Evolutionary conservation across 2,113 vertebrate genomes (phyloP).

Genomic region (Oreotrochilus melanogaster): DNA sequence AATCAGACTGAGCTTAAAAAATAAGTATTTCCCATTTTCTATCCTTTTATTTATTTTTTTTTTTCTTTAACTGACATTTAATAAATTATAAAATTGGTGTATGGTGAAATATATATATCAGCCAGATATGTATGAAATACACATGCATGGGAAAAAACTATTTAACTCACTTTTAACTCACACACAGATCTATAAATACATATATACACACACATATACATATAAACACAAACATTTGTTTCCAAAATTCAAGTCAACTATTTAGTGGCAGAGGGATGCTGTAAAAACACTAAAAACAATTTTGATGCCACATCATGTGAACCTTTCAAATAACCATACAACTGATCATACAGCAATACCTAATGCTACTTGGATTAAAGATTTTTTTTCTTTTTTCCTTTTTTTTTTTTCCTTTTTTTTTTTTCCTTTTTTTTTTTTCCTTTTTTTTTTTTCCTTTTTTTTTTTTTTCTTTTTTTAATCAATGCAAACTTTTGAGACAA

Average conservation of each 20-base stretch:
- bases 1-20: conserved; percentile 73
- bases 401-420: not conserved
- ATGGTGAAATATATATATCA: conserved; percentile 76
- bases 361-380: conserved; percentile 75
- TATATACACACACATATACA: conserved; percentile 83
- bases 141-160: conserved; percentile 80
- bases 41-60: conserved; percentile 60
- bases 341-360: conserved; percentile 74
- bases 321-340: conserved; percentile 72
- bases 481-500: conserved; percentile 54
- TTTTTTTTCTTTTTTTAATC: not conserved
- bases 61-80: conserved; percentile 70
- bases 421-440: not conserved
- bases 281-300: conserved; percentile 74
- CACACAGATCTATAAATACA: conserved; percentile 82
- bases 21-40: conserved; percentile 74
- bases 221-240: conserved; percentile 78
- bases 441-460: not conserved
- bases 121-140: conserved; percentile 79
- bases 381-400: not conserved
- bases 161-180: conserved; percentile 77
- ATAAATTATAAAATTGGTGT: conserved; percentile 78
- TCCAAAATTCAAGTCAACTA: conserved; percentile 82
- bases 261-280: conserved; percentile 81
- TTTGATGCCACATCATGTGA: conserved; percentile 76